Evolutionary conservation across 2,888 invertebrate species (phyloP).

Genomic region (Abscondita cerata): DNA sequence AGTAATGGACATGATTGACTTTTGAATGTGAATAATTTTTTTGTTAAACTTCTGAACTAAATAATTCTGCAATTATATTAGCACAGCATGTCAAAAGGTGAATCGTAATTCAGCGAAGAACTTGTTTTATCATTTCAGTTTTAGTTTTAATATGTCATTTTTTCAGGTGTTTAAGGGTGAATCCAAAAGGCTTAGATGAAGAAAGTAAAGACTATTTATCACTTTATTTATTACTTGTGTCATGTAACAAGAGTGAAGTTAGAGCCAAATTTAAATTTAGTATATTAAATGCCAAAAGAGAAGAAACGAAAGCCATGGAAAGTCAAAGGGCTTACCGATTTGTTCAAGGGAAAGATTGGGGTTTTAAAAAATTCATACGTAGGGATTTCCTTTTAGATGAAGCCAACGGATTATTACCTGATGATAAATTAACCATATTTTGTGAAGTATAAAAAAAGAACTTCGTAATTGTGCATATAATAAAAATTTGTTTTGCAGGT

Average conservation of each 20-base stretch:
- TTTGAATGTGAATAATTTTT: too few species aligned
- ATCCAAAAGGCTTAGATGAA: constrained; percentile 99
- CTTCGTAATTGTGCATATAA: background rate
- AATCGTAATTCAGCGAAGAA: too few species aligned
- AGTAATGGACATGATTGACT: too few species aligned
- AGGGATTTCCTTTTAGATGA: constrained; percentile 99
- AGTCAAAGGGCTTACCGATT: constrained; percentile 96
- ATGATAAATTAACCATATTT: constrained; percentile 99
- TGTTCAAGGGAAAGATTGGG: constrained; percentile 99
- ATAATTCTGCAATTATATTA: too few species aligned
- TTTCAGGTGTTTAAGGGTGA: constrained; percentile 94
- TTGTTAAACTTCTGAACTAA: too few species aligned
- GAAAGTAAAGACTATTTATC: constrained; percentile 99
- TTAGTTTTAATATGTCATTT: too few species aligned
- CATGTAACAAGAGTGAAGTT: constrained; percentile 99
- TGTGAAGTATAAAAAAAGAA: constrained; percentile 78
- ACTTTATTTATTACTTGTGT: constrained; percentile 96
- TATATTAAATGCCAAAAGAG: constrained; percentile 99
- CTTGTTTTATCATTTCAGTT: too few species aligned
- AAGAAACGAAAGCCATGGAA: constrained; percentile 99
- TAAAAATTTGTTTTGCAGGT: constrained; percentile 61
- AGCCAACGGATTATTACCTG: constrained; percentile 96
- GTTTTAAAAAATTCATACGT: constrained; percentile 99
- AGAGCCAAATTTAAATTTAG: constrained; percentile 99
- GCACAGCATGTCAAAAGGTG: too few species aligned